Evolutionary conservation across 2,113 vertebrate species (phyloP).

Genomic region (Seriola quinqueradiata): DNA sequence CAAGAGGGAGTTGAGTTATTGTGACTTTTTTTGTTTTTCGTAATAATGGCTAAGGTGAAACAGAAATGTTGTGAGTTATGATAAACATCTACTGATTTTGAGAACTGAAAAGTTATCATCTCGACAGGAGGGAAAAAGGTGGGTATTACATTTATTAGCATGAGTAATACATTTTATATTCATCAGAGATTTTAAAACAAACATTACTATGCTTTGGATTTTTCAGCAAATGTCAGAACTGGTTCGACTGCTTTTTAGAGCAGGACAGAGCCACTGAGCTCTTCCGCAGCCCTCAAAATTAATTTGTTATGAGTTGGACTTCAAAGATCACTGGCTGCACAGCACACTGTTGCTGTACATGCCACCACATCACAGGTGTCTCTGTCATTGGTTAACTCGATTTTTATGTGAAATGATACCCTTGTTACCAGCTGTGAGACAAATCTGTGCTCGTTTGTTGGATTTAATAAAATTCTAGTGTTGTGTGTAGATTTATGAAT

Average conservation of each 20-base stretch:
- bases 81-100: slow-evolving; percentile 7
- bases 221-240: slow-evolving; percentile 16
- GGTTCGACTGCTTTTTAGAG: slow-evolving; percentile 9
- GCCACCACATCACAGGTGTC: slow-evolving; percentile 26
- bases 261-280: not conserved
- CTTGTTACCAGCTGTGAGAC: slow-evolving; percentile 19
- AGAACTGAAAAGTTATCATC: not conserved
- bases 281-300: slow-evolving; percentile 22
- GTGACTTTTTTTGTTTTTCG: not conserved
- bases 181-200: not conserved
- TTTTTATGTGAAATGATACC: slow-evolving; percentile 40
- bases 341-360: not conserved
- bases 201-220: not conserved
- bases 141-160: not conserved
- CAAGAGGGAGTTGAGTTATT: not conserved
- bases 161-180: slow-evolving; percentile 7
- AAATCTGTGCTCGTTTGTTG: not conserved
- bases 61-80: slow-evolving; percentile 16
- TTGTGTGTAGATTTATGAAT: slow-evolving; percentile 16
- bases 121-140: not conserved
- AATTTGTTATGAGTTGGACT: slow-evolving; percentile 26
- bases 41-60: slow-evolving; percentile 8
- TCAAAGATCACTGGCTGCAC: slow-evolving; percentile 42
- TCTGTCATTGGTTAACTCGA: slow-evolving; percentile 33
- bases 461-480: slow-evolving; percentile 22